These are phyloP conservation scores for Heteromormyrus szaboi DNA, from an alignment of 2,797 vertebrate species.

Conservation along the genomic window DNA sequence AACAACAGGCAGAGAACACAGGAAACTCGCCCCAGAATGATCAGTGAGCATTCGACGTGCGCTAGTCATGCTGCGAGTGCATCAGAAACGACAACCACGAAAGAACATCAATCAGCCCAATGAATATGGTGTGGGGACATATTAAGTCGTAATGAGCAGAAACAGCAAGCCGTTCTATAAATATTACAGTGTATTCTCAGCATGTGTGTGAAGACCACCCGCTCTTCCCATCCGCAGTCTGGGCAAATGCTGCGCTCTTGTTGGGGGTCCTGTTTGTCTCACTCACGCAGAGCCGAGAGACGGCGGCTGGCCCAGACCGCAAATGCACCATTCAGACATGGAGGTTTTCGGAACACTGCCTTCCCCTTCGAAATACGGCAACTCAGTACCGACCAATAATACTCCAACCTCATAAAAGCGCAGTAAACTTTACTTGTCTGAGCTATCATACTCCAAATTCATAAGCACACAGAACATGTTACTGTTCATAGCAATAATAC, in stretches of 20 bases:
- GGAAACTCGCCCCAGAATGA: not conserved
- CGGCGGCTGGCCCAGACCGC: not conserved
- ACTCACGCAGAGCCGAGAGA: not conserved
- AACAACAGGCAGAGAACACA: not conserved
- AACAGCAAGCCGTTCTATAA: constrained; percentile 38
- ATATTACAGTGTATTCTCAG: constrained; percentile 46
- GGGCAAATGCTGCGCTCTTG: not conserved
- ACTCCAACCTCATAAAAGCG: not conserved
- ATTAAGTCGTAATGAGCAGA: constrained; percentile 52
- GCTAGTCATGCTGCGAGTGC: not conserved
- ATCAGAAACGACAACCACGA: constrained; percentile 20
- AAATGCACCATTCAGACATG: not conserved
- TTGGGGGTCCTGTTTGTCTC: constrained; percentile 6
- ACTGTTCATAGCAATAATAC: not conserved
- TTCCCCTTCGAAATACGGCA: not conserved
- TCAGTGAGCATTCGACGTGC: not conserved
- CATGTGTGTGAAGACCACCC: constrained; percentile 40
- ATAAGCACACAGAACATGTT: not conserved
- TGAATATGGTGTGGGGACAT: constrained; percentile 45
- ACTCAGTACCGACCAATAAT: not conserved
- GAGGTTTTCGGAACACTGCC: not conserved
- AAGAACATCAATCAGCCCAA: constrained; percentile 46
- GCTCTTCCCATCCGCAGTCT: not conserved
- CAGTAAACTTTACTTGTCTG: not conserved
- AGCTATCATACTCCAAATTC: not conserved